Base-by-base conservation (phyloP, 2,113 vertebrate genomes). In the Romanogobio albipinnatus region DNA sequence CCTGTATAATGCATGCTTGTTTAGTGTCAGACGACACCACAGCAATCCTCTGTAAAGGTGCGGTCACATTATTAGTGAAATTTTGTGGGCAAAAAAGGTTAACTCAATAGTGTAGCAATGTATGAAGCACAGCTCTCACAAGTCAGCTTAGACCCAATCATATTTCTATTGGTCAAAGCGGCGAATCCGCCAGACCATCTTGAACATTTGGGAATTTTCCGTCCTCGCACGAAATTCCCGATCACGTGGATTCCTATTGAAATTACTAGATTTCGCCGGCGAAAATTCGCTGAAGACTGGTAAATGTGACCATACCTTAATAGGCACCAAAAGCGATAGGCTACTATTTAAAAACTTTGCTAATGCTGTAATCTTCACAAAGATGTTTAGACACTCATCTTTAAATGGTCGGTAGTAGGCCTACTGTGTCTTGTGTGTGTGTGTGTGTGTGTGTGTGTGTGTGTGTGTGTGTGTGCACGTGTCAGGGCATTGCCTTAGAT, bases 401-500 rank as follows among this genome's bases (percentile, higher is more conserved):
- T 9, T 22, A 7, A 8, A 51, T 64, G 70, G 13, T n/a, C 19
- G 9, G 24, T 83, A n/a, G n/a, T n/a, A n/a, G n/a, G n/a, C n/a
- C n/a, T n/a, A 45, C 2, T 29, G 8, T 83, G 24, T 66, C 4
- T 76, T 33, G 61, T 29, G 29, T 29, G 29, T 29, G n/a, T n/a
- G n/a, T n/a, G n/a, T n/a, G n/a, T n/a, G n/a, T n/a, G n/a, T n/a
- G n/a, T n/a, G n/a, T n/a, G n/a, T n/a, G n/a, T n/a, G n/a, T n/a
- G n/a, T n/a, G n/a, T n/a, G n/a, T n/a, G n/a, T n/a, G n/a, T n/a
- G n/a, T n/a, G n/a, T n/a, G n/a, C n/a, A n/a, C n/a, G n/a, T n/a
- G 43, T 78, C 26, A 51, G 26, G 47, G 9, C 33, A 56, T 74
- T 84, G 82, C 82, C 82, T 77, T 76, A 76, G 64, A 39, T 76